Percentiles rank a stretch among this genome's conserved stretches.
Conservation (phyloP, 23 tunicate species). For the Styela plicata region DNA sequence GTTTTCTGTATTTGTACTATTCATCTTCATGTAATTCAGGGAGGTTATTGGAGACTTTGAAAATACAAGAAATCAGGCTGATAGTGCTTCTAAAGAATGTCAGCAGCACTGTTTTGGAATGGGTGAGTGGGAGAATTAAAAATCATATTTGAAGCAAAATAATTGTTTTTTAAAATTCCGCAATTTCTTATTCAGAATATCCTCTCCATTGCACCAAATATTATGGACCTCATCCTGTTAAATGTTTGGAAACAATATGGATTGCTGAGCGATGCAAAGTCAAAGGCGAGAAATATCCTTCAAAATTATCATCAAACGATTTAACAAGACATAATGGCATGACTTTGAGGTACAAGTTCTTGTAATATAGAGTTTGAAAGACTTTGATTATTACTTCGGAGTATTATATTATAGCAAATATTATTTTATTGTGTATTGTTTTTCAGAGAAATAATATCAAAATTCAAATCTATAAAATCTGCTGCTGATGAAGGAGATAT, state of each 20-base stretch:
- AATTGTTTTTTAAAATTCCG: too few species aligned
- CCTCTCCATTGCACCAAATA: conserved; percentile 13
- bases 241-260: conserved; percentile 36
- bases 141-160: too few species aligned
- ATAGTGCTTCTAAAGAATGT: background rate
- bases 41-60: conserved; percentile 3
- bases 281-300: conserved; percentile 17
- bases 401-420: too few species aligned
- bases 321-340: background rate
- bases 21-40: too few species aligned
- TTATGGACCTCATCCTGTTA: conserved; percentile 23
- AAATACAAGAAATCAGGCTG: background rate
- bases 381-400: conserved; percentile 19
- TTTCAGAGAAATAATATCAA: conserved; percentile 24
- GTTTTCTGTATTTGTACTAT: too few species aligned
- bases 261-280: background rate
- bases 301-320: background rate
- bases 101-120: conserved; percentile 16
- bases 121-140: too few species aligned
- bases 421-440: too few species aligned
- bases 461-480: background rate
- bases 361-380: background rate
- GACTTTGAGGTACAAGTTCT: background rate
- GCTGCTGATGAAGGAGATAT: conserved; percentile 1
- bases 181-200: conserved; percentile 15